Evolutionary conservation across 64 coral and sea anemone species (phyloP).

Genomic region (Acropora yongei): DNA sequence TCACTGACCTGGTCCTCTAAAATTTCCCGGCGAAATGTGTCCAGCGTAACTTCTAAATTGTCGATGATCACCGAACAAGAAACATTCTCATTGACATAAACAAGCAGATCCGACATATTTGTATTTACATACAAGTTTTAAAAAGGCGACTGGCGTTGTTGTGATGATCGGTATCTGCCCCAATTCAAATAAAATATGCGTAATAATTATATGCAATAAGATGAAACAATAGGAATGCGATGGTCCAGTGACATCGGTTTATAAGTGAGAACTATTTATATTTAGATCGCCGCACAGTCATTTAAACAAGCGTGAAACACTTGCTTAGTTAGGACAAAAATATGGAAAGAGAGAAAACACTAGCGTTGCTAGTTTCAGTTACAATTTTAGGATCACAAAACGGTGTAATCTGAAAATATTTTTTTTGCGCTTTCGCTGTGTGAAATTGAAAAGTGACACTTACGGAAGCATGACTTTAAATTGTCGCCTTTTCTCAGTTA

Average conservation of each 20-base stretch:
- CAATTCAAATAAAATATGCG: too few species aligned
- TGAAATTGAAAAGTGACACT: not conserved
- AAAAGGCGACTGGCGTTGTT: conserved; percentile 10
- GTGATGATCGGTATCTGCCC: not conserved
- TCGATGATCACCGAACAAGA: conserved; percentile 12
- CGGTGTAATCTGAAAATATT: not conserved
- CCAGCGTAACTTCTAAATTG: not conserved
- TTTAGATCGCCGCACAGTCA: not conserved
- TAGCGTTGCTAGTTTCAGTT: not conserved
- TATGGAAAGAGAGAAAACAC: conserved; percentile 3
- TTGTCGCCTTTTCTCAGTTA: conserved; percentile 10
- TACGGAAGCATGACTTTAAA: conserved; percentile 9
- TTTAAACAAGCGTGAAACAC: conserved; percentile 1
- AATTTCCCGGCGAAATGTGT: conserved; percentile 9
- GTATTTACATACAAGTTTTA: not conserved
- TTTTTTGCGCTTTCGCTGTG: too few species aligned
- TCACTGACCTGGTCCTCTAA: conserved; percentile 5
- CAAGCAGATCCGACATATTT: conserved; percentile 12
- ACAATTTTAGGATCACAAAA: not conserved
- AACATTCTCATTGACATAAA: conserved; percentile 6
- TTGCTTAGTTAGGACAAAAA: conserved; percentile 1
- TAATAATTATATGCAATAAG: too few species aligned
- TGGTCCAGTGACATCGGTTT: not conserved
- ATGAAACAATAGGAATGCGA: too few species aligned
- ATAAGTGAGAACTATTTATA: not conserved